These are phyloP conservation scores for Lonchura striata DNA, from an alignment of 2,113 vertebrate species.

Conservation along the genomic window DNA sequence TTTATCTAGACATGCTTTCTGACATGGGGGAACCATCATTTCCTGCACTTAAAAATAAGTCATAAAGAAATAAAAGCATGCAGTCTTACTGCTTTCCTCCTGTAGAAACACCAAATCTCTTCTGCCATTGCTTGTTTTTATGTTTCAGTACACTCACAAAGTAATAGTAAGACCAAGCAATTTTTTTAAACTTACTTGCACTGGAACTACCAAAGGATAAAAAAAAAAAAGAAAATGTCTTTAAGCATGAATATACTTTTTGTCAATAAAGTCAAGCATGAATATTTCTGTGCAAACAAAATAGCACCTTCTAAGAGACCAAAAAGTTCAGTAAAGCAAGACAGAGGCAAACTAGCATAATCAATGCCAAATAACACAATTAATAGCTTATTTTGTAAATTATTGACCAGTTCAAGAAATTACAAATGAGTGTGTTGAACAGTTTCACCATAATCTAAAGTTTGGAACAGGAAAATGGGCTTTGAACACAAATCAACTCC, in stretches of 20 bases:
- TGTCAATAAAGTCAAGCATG: not conserved
- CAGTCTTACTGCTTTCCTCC: not conserved
- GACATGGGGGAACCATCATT: not conserved
- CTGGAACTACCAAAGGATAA: not conserved
- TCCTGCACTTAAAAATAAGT: not conserved
- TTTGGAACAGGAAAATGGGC: not conserved
- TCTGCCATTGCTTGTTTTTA: fast-evolving
- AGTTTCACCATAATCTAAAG: not conserved
- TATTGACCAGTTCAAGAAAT: not conserved
- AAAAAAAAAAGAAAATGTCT: not conserved
- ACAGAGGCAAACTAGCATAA: not conserved
- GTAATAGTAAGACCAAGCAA: not conserved
- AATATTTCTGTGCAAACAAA: not conserved
- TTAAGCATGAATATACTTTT: not conserved
- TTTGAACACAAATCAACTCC: not conserved
- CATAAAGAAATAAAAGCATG: not conserved
- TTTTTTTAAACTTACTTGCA: not conserved
- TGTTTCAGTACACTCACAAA: not conserved
- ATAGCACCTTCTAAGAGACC: not conserved
- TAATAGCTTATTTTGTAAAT: not conserved
- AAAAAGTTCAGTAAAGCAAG: not conserved
- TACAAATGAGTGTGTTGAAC: not conserved
- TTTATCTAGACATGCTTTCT: not conserved
- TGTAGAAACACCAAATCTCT: not conserved
- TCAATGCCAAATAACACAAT: not conserved